Conservation (phyloP, 2,797 vertebrate genomes). For the Lates japonicus region DNA sequence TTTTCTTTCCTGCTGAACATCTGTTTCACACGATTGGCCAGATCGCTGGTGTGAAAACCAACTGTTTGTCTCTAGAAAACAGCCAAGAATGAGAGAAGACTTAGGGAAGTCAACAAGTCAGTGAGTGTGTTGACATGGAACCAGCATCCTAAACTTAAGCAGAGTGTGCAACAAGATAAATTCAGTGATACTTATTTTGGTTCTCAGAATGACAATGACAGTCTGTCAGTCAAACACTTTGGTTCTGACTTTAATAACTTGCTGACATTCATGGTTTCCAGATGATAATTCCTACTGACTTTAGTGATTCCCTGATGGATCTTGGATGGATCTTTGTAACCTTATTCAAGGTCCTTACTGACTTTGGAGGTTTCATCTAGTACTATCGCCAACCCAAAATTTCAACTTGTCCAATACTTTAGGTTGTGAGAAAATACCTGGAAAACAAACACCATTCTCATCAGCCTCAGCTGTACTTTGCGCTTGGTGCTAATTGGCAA, state of each 20-base stretch:
- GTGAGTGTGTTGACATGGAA: constrained; percentile 3
- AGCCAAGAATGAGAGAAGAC: constrained; percentile 33
- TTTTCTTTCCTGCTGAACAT: constrained; percentile 54
- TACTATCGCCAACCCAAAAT: neutral
- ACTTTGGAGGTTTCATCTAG: neutral
- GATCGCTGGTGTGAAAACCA: constrained; percentile 66
- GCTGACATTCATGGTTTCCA: neutral
- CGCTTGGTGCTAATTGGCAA: neutral
- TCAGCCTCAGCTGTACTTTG: neutral
- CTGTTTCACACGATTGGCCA: constrained; percentile 60
- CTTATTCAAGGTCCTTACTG: neutral
- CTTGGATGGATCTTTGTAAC: neutral
- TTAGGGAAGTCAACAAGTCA: constrained; percentile 8
- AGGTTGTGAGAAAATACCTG: neutral
- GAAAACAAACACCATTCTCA: neutral
- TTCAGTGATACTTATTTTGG: neutral
- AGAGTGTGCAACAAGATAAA: neutral
- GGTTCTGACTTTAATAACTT: neutral
- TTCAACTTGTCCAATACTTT: no score
- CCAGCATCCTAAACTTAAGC: neutral
- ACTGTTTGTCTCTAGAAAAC: constrained; percentile 74
- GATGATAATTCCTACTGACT: neutral
- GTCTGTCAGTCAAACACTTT: neutral
- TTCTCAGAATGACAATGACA: neutral
- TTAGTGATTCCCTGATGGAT: neutral